Base-by-base conservation (phyloP, 2,888 invertebrate species). In the Drosophila ezoana region DNA sequence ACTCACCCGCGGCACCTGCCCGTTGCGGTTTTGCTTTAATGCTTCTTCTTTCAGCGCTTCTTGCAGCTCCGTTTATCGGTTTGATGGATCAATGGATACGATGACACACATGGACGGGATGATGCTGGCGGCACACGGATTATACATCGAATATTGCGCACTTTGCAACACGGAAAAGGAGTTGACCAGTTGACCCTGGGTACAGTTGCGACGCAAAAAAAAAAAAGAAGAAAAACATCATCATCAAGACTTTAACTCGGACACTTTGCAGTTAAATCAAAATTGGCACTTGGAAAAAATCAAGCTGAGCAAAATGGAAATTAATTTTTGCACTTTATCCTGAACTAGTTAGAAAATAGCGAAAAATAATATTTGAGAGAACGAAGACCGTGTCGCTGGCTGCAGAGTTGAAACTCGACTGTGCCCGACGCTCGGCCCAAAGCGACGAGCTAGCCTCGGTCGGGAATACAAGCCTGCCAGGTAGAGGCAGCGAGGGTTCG, bases 361-460 rank as follows among this genome's bases (percentile, higher is more conserved):
- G 52, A 28, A 32, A 41, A 10, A 8, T 2, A 8, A 23, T n/a
- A 4, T 11, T 33, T 16, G 23, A 28, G n/a, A n/a, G 9, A 33
- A 16, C 2, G n/a, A 16, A 28, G 48, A 14, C 61, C 76, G 73
- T 82, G 87, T 69, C 87, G 87, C 72, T 76, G 64, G 61, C 60
- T 73, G 45, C 14, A 69, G 62, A 59, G 69, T 52, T 78, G 11
- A 20, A 10, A 65, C 49, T 59, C 77, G 77, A 81, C 83, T 81
- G 80, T 72, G 64, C 16, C 23, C 62, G 37, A 54, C 23, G 28
- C 11, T 48, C 14, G 37, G 23, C 35, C 20, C 9, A 11, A 6
- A 33, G 51, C 61, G 14, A 52, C 40, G 40, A 68, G 13, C 49
- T 57, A 62, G 63, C 6, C 86, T 80, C 79, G 82, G 62, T 53